phyloP scores from a whole-genome alignment of 2,113 vertebrate genomes.

The Anarhynchus alexandrinus region DNA sequence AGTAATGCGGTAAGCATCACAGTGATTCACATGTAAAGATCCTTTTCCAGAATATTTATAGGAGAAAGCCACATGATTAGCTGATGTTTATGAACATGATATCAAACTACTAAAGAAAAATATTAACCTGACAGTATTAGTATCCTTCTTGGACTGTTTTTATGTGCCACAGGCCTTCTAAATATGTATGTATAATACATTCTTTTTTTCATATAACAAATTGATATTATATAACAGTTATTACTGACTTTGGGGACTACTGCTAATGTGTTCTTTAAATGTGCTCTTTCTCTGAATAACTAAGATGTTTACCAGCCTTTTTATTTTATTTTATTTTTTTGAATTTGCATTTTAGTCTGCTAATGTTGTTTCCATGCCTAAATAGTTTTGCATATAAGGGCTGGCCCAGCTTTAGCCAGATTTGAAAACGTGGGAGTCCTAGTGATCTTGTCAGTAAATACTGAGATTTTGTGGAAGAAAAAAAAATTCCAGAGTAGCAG shows the following conservation, averaged over 20 bases:
- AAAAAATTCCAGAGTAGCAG: not conserved
- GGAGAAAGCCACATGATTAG: not conserved
- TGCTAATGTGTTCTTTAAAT: not conserved
- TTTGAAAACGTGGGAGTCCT: not conserved
- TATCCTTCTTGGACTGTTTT: not conserved
- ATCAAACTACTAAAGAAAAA: not conserved
- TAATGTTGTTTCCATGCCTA: not conserved
- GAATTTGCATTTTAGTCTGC: not conserved
- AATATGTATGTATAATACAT: not conserved
- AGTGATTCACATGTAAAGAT: not conserved
- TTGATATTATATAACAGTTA: not conserved
- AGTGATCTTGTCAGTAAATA: not conserved
- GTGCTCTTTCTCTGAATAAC: not conserved
- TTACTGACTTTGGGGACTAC: not conserved
- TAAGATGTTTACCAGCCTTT: not conserved
- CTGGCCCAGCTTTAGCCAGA: not conserved
- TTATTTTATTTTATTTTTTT: not conserved
- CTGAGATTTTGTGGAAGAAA: not conserved
- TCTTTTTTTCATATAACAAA: not conserved
- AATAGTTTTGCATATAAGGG: not conserved
- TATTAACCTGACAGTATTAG: not conserved
- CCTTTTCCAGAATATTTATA: not conserved
- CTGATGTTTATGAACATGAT: not conserved
- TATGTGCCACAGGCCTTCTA: not conserved
- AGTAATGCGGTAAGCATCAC: not conserved